Conservation (phyloP, 2,888 invertebrate species). For the Luffia ferchaultella region DNA sequence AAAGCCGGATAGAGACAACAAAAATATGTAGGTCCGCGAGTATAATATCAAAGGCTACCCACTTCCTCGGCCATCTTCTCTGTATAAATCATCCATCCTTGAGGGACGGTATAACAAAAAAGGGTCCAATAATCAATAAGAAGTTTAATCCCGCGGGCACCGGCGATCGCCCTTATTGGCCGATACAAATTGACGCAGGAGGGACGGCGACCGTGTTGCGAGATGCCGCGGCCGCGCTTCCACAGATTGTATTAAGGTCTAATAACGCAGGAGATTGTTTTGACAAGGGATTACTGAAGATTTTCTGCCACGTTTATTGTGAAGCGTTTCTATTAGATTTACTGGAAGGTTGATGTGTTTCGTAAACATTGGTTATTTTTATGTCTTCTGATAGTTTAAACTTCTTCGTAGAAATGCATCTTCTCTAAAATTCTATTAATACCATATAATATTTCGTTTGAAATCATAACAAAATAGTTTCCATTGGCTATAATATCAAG, state of each 20-base stretch:
- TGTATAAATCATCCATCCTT: constrained; percentile 43
- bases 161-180: constrained; percentile 51
- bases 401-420: too few relatives aligned
- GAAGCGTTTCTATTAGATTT: constrained; percentile 12
- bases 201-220: constrained; percentile 1
- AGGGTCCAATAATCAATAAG: constrained; percentile 66
- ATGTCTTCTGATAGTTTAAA: not conserved
- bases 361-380: constrained; percentile 1
- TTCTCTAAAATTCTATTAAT: too few relatives aligned
- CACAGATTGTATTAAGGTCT: constrained; percentile 14
- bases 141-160: constrained; percentile 61
- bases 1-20: constrained; percentile 4
- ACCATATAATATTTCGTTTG: too few relatives aligned
- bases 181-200: constrained; percentile 40
- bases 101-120: constrained; percentile 38
- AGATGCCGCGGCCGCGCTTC: constrained; percentile 3
- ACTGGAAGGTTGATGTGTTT: not conserved
- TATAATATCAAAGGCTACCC: not conserved
- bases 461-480: too few relatives aligned
- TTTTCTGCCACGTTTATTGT: constrained; percentile 22
- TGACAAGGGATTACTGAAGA: constrained; percentile 34
- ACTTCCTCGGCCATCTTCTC: constrained; percentile 3
- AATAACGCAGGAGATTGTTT: constrained; percentile 53
- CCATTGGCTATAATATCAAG: too few relatives aligned
- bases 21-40: constrained; percentile 26